A percentile compares a stretch with the other conserved stretches of the same genome.
Evolutionary conservation across 1,140 invertebrate species (phyloP).

Genomic region (Aphidius ervi): DNA sequence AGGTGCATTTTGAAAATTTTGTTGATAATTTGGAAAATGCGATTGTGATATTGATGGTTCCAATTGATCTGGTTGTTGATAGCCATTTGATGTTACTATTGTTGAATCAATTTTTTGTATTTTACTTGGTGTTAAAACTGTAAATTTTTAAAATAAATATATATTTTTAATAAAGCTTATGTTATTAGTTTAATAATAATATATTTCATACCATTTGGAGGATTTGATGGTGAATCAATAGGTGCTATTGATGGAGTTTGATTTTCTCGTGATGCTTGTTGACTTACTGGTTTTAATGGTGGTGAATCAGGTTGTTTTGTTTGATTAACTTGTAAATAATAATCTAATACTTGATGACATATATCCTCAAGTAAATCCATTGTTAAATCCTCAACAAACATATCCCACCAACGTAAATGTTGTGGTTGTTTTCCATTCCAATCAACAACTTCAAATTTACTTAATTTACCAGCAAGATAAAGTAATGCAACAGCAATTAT

Average conservation of each 20-base stretch:
- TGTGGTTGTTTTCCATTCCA: slow-evolving; percentile 80
- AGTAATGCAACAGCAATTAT: slow-evolving; percentile 95
- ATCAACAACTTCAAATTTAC: slow-evolving; percentile 91
- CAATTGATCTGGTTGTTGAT: slow-evolving; percentile 26
- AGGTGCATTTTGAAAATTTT: slow-evolving; percentile 34
- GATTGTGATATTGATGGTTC: slow-evolving; percentile 34
- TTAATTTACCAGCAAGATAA: slow-evolving; percentile 91
- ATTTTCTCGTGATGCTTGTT: slow-evolving; percentile 37
- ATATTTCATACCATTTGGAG: slow-evolving; percentile 37
- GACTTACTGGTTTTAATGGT: slow-evolving; percentile 49
- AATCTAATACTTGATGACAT: slow-evolving; percentile 92
- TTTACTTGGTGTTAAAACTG: slow-evolving; percentile 39
- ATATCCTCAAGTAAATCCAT: slow-evolving; percentile 95
- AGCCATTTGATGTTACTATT: slow-evolving; percentile 38
- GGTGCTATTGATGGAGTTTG: slow-evolving; percentile 28
- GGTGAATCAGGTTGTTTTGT: slow-evolving; percentile 60
- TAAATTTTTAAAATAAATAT: not conserved
- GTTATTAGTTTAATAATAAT: slow-evolving; percentile 14
- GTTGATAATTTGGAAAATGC: slow-evolving; percentile 39
- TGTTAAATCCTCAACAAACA: slow-evolving; percentile 91
- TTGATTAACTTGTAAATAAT: slow-evolving; percentile 70
- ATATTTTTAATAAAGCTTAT: slow-evolving; percentile 10
- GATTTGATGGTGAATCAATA: slow-evolving; percentile 38
- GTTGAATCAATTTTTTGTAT: slow-evolving; percentile 36
- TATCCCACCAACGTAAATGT: slow-evolving; percentile 95